Percentiles rank a stretch among this genome's conserved stretches.
Conservation (phyloP, 2,113 vertebrate genomes). For the Hippolais icterina region DNA sequence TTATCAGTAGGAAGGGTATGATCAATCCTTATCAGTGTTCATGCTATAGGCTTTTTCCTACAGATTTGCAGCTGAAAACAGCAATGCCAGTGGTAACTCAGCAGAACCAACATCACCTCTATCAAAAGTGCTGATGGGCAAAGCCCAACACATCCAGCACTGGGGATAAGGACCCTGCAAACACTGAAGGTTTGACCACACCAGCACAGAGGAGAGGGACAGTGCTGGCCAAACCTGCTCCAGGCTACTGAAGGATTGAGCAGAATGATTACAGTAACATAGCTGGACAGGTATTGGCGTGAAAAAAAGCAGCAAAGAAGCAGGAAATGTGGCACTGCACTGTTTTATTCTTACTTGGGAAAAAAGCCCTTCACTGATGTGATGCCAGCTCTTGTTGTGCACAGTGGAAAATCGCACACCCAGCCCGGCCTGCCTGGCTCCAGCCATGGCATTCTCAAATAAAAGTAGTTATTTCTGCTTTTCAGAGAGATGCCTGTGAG, state of each 20-base stretch:
- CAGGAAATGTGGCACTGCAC: background rate
- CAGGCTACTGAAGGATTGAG: background rate
- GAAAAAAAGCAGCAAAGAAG: background rate
- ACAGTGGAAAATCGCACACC: slow-evolving; percentile 4
- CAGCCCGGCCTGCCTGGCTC: slow-evolving; percentile 15
- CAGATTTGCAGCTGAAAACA: background rate
- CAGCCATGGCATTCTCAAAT: background rate
- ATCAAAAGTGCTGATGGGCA: background rate
- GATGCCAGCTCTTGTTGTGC: background rate
- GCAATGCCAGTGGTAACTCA: rapidly evolving
- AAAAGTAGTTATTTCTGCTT: background rate
- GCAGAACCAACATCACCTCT: background rate
- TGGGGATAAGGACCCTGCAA: background rate
- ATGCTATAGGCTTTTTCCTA: background rate
- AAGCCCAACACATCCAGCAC: background rate
- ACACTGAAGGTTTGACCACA: background rate
- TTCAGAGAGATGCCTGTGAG: background rate
- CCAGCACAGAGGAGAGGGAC: background rate
- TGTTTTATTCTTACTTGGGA: background rate
- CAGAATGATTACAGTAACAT: background rate
- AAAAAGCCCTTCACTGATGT: background rate
- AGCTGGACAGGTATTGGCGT: background rate
- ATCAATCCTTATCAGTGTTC: background rate
- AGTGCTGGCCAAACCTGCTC: background rate
- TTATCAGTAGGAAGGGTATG: background rate